Base-by-base conservation (phyloP, 2,113 vertebrate genomes). In the Erinaceus europaeus region DNA sequence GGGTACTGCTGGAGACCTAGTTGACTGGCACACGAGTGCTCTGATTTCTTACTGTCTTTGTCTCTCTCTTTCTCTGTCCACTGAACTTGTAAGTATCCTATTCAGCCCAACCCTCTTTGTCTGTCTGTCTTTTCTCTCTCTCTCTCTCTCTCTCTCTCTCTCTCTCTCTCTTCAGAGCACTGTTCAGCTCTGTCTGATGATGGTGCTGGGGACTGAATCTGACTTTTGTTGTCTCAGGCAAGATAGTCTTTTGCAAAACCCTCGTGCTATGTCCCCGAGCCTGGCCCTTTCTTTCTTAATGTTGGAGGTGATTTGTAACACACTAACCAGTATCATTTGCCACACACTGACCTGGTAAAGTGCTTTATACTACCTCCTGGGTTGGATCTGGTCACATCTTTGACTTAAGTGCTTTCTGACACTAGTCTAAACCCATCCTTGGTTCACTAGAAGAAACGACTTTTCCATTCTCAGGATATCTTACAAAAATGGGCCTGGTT, bases 361-460 rank as follows among this genome's bases (percentile, higher is more conserved):
- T n/a, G n/a, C n/a, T n/a, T n/a, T n/a, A n/a, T n/a, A n/a, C n/a
- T 86, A 6, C 42, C 18, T 81, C 65, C 57, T 32, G 40, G 36
- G 29, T 48, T 89, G 44, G 52, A 32, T n/a, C 4, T 42, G 42
- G 68, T 75, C 71, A 48, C 17, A 20, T 36, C 81, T 88, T 76
- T 83, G 74, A 52, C 59, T 42, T 17, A 36, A 82, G 59, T 57
- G 80, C 46, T 82, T 67, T 55, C 48, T 73, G 38, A 48, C 71
- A 32, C 85, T 65, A 55, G 72, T 84, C 65, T 83, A 61, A 91
- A 85, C 62, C 44, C 75, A 0, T 48, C 55, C 69, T 89, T 85
- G 84, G 61, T 68, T 75, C n/a, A n/a, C n/a, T 84, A 64, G 46
- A 84, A 79, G 40, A 84, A 57, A 77, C 53, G 34, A 29, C 61